Conservation (phyloP, 1,140 invertebrate genomes). For the Aphaenogaster rudis region DNA sequence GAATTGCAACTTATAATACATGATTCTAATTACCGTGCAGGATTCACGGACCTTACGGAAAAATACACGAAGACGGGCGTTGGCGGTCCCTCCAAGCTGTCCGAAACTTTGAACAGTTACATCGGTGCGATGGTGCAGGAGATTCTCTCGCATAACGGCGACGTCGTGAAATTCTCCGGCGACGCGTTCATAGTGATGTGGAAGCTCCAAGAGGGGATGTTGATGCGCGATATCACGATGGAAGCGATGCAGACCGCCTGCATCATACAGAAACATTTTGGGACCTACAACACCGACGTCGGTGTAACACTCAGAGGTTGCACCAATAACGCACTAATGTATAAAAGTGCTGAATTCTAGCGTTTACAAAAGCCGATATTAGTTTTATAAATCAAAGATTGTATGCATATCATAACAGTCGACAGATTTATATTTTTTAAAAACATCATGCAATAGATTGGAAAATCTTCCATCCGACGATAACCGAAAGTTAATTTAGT, state of each 20-base stretch:
- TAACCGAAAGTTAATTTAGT: neutral
- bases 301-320: constrained; percentile 88
- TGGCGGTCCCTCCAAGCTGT: constrained; percentile 89
- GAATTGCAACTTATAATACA: neutral
- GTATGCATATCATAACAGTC: neutral
- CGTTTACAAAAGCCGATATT: neutral
- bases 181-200: constrained; percentile 90
- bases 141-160: constrained; percentile 89
- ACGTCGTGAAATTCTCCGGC: constrained; percentile 90
- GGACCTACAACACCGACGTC: constrained; percentile 88
- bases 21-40: constrained; percentile 75
- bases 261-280: constrained; percentile 89
- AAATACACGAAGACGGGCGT: constrained; percentile 88
- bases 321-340: neutral
- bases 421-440: neutral
- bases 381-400: constrained; percentile 18
- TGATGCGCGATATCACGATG: constrained; percentile 88
- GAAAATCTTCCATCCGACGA: neutral
- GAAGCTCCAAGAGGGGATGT: constrained; percentile 86
- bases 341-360: constrained; percentile 13
- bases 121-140: constrained; percentile 90
- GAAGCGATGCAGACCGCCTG: constrained; percentile 89
- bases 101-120: constrained; percentile 89
- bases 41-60: constrained; percentile 90
- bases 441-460: neutral